Conservation (phyloP, 2,797 vertebrate genomes). For the Enteromius trimaculatus region DNA sequence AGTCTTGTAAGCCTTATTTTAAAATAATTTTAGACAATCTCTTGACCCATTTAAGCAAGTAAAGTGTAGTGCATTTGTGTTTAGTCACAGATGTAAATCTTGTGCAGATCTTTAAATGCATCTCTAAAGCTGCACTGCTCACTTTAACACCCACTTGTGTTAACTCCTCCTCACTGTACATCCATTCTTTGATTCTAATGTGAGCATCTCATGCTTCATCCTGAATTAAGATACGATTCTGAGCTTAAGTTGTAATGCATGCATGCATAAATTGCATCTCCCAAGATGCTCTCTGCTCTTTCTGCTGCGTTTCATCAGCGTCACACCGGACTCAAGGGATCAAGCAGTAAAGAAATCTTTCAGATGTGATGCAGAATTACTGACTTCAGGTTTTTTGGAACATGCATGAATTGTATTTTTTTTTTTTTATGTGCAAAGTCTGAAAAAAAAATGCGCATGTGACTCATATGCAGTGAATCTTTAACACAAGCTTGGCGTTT, state of each 20-base stretch:
- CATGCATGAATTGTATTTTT: neutral
- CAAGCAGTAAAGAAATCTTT: neutral
- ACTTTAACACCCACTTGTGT: neutral
- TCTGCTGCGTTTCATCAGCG: neutral
- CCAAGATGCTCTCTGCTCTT: neutral
- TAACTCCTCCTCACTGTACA: neutral
- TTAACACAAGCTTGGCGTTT: neutral
- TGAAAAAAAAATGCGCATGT: too few species aligned
- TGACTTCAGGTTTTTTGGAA: neutral
- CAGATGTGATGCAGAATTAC: neutral
- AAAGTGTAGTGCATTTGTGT: neutral
- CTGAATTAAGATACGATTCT: neutral
- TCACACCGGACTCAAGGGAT: neutral
- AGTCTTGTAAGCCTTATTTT: neutral
- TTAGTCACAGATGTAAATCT: neutral
- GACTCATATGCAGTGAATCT: neutral
- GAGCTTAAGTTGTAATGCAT: neutral
- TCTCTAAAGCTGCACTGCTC: neutral
- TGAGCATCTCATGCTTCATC: neutral
- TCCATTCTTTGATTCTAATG: neutral
- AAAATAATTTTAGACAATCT: neutral
- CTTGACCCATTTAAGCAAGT: neutral
- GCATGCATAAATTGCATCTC: constrained; percentile 1
- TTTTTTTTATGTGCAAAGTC: neutral
- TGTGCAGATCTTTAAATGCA: neutral